Conservation (phyloP, 2,888 invertebrate genomes). For the Panorpa germanica region DNA sequence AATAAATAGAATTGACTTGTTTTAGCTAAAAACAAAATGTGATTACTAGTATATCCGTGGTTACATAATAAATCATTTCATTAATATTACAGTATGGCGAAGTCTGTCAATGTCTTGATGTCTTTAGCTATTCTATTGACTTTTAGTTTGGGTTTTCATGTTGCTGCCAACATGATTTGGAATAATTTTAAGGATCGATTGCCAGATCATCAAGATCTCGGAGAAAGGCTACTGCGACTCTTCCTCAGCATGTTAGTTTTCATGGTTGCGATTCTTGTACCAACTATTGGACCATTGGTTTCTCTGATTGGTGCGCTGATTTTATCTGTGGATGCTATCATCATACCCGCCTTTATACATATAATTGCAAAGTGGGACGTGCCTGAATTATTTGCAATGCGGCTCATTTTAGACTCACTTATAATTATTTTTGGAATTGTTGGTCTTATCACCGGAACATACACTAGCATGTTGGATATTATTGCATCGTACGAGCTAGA, state of each 20-base stretch:
- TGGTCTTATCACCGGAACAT: constrained; percentile 51
- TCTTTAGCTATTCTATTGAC: constrained; percentile 71
- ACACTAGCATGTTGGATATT: constrained; percentile 51
- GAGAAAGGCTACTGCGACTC: constrained; percentile 52
- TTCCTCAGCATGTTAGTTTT: constrained; percentile 44
- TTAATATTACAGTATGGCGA: constrained; percentile 36
- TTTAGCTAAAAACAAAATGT: too few relatives aligned
- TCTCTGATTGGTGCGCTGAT: constrained; percentile 77
- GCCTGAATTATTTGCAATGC: too few relatives aligned
- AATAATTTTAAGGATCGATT: constrained; percentile 53
- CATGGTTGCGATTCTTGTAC: constrained; percentile 55
- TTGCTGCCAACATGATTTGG: constrained; percentile 85
- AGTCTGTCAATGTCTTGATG: constrained; percentile 56
- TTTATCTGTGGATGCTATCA: constrained; percentile 64
- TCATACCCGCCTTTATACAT: constrained; percentile 77
- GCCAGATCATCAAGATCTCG: constrained; percentile 33
- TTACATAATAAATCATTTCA: too few relatives aligned
- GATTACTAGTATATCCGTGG: too few relatives aligned
- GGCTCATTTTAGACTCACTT: too few relatives aligned
- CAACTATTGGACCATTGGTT: constrained; percentile 68
- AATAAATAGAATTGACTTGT: too few relatives aligned
- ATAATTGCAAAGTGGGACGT: constrained; percentile 62
- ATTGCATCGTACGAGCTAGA: too few relatives aligned
- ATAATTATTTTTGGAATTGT: constrained; percentile 46
- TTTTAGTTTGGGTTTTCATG: constrained; percentile 84